Evolutionary conservation across 2,113 vertebrate genomes (phyloP), one percentile per base, ranked within the genome.

Genomic region (Protomyctophum bolini): DNA sequence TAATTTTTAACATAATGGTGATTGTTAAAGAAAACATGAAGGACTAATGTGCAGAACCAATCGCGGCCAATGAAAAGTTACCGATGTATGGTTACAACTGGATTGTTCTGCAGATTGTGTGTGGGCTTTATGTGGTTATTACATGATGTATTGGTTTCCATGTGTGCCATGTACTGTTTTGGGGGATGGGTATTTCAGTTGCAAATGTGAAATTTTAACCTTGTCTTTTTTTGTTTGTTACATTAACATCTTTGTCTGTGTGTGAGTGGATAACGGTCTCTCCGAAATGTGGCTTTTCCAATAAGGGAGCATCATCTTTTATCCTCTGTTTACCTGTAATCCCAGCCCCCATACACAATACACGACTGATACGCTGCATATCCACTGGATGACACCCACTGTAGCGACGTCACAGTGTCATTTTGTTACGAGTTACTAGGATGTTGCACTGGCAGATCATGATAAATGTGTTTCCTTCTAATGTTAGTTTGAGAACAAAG

Each of bases 151-250:
- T 75, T 69, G 83, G 54, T 58, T 58, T 85, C 72, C 67, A 58
- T 68, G 61, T 41, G 80, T 86, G 86, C 79, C 75, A 79, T 88
- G 87, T 90, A 86, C 72, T 84, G 76, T 79, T 72, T 91, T 79
- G 67, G 2, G 67, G 2, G 49, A 55, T 62, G 15, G 70, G 61
- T 70, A 81, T 82, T 82, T 87, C 80, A 77, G 73, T 83, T 87
- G 66, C 79, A 90, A 91, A 93, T 93, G 91, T 93, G 92, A 93
- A 81, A 75, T 88, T 87, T 82, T 76, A 83, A 82, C 86, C 75
- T 58, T 3, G 76, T 83, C 56, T 83, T 76, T 68, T 79, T 70
- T 50, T 46, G 12, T 59, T 81, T 70, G 66, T 89, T 77, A 66
- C 68, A 82, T 91, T 86, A 88, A 89, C 83, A 82, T 86, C 29